Percentiles rank a stretch among this genome's conserved stretches.
Evolutionary conservation across 2,797 vertebrate genomes (phyloP).

Genomic region (Parotocinclus haroldoi): DNA sequence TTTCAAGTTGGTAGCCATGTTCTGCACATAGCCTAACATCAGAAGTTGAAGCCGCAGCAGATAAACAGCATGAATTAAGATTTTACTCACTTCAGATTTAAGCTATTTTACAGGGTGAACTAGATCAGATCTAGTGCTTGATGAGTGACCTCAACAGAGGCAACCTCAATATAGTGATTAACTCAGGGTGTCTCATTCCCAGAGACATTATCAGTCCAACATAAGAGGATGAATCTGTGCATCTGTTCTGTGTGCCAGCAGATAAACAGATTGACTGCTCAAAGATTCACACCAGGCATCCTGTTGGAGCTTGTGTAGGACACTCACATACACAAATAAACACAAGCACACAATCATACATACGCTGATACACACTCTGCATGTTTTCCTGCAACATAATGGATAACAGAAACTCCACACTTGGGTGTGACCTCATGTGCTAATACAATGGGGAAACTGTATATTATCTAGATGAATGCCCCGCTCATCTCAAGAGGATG

Average conservation of each 20-base stretch:
- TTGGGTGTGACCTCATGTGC: constrained; percentile 25
- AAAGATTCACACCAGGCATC: constrained; percentile 6
- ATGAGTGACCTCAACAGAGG: background rate
- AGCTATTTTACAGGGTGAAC: too few relatives aligned
- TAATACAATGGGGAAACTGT: constrained; percentile 18
- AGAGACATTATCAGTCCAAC: constrained; percentile 3
- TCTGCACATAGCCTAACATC: too few relatives aligned
- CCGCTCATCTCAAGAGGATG: constrained; percentile 25
- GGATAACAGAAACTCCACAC: constrained; percentile 20
- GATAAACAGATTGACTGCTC: constrained; percentile 20
- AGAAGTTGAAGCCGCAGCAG: too few relatives aligned
- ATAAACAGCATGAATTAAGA: too few relatives aligned
- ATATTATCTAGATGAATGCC: constrained; percentile 8
- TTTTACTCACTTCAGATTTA: too few relatives aligned
- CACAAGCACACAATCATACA: background rate
- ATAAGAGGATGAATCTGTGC: constrained; percentile 11
- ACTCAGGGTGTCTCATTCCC: background rate
- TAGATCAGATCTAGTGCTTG: background rate
- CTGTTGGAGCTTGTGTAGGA: constrained; percentile 1
- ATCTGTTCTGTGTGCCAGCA: constrained; percentile 1
- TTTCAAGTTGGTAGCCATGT: too few relatives aligned
- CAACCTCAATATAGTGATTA: background rate
- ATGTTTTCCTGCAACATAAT: constrained; percentile 16
- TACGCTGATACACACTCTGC: background rate
- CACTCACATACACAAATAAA: background rate